Base-by-base conservation (phyloP, 2,888 invertebrate species). In the Pinctada fucata region DNA sequence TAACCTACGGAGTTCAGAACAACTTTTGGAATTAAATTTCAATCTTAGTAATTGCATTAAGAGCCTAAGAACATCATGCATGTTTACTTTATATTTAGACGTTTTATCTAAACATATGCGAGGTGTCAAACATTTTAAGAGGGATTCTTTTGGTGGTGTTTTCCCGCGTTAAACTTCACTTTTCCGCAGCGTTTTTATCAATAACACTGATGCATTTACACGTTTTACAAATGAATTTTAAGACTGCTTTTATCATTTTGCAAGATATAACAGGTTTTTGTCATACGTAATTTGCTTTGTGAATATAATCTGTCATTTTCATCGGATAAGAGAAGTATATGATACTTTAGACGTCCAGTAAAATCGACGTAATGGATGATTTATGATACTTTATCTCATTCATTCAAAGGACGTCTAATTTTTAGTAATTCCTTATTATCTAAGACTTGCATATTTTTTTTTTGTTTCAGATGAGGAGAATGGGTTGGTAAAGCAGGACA, bases 391-490 rank as follows among this genome's bases (percentile, higher is more conserved):
- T 31, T 31, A 31, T 31, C 31, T 31, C 31, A 31, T 31, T 31
- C 31, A 31, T 31, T 31, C 31, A 31, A 31, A 31, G 31, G 31
- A 31, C 31, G 31, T 31, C 31, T 31, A 31, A 31, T 31, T 31
- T 31, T 31, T 31, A 31, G 31, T 31, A 31, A 31, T 31, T 31
- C 31, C 31, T 31, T 31, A 31, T 31, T 31, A 31, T 31, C 31
- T 31, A 31, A 31, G 31, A 31, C 31, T 31, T 31, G 31, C 31
- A 31, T 31, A 31, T 31, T 31, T 31, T 31, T 31, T 76, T 64
- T 76, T 78, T 74, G 66, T 87, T 86, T 65, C 85, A 88, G 88
- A 88, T 82, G 87, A 88, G 75, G 85, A 86, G 48, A 86, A 83
- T 52, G 84, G 86, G 4, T 71, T 88, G 48, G 86, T 88, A 4